These are phyloP conservation scores for Drosophila nikananu DNA, from an alignment of 1,140 invertebrate species.

Conservation along the genomic window DNA sequence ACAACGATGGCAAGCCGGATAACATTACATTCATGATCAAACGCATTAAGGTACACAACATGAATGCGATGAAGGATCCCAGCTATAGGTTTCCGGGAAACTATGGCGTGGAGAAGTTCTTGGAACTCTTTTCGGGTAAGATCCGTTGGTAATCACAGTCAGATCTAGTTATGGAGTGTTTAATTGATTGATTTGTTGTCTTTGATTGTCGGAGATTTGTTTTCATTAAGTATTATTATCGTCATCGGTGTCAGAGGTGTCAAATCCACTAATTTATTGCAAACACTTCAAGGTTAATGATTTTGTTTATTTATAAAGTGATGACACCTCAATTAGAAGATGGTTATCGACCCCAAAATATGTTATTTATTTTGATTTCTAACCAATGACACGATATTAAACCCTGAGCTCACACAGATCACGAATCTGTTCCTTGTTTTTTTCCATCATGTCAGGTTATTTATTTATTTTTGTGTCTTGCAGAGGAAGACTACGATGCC, in stretches of 20 bases:
- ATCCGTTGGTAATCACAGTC: not conserved
- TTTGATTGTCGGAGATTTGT: not conserved
- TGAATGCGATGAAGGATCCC: constrained; percentile 92
- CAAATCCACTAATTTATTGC: constrained; percentile 4
- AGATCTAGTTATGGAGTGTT: not conserved
- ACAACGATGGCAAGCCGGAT: constrained; percentile 95
- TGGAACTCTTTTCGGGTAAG: constrained; percentile 96
- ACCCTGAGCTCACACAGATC: not conserved
- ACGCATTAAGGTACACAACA: constrained; percentile 96
- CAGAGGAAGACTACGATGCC: constrained; percentile 98
- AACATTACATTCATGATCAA: constrained; percentile 99
- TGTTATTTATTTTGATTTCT: not conserved
- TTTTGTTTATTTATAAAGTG: constrained; percentile 1
- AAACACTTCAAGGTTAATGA: not conserved
- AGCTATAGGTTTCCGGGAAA: constrained; percentile 96
- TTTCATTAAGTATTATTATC: constrained; percentile 12
- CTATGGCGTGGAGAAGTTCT: constrained; percentile 97
- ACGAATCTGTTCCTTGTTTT: not conserved
- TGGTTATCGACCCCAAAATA: not conserved
- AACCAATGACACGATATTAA: not conserved
- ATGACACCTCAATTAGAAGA: constrained; percentile 14
- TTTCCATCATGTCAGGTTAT: not conserved
- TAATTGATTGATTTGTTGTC: not conserved
- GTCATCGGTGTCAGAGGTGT: constrained; percentile 1
- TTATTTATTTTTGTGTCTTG: constrained; percentile 67